Conservation (phyloP, 2,888 invertebrate species). For the Drosophila meridiana region DNA sequence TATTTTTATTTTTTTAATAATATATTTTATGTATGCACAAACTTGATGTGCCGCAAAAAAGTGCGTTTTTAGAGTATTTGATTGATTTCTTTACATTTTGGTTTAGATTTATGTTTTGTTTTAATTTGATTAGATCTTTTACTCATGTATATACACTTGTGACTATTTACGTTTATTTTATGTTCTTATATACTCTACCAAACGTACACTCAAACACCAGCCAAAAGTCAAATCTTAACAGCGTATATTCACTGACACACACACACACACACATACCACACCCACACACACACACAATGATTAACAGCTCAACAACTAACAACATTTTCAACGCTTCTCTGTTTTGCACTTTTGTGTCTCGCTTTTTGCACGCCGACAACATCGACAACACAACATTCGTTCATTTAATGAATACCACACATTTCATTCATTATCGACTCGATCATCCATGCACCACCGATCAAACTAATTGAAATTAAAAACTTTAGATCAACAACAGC, state of each 20-base stretch:
- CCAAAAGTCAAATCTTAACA: constrained; percentile 44
- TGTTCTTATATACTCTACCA: constrained; percentile 20
- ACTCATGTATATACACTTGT: constrained; percentile 22
- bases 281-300: background rate
- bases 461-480: constrained; percentile 59
- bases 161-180: constrained; percentile 22
- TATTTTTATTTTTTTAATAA: background rate
- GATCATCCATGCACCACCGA: constrained; percentile 52
- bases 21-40: background rate
- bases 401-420: constrained; percentile 18
- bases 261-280: constrained; percentile 6
- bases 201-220: constrained; percentile 73
- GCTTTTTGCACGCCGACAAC: constrained; percentile 21
- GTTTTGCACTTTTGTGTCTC: constrained; percentile 24
- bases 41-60: background rate
- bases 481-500: constrained; percentile 70
- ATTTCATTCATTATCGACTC: constrained; percentile 20
- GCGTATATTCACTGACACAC: constrained; percentile 5
- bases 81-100: background rate
- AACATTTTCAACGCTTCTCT: constrained; percentile 17
- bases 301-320: constrained; percentile 26
- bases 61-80: no score
- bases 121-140: background rate
- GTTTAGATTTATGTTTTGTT: background rate
- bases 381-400: constrained; percentile 16